Base-by-base conservation (phyloP, 1,140 invertebrate genomes). In the Zaprionus inermis region DNA sequence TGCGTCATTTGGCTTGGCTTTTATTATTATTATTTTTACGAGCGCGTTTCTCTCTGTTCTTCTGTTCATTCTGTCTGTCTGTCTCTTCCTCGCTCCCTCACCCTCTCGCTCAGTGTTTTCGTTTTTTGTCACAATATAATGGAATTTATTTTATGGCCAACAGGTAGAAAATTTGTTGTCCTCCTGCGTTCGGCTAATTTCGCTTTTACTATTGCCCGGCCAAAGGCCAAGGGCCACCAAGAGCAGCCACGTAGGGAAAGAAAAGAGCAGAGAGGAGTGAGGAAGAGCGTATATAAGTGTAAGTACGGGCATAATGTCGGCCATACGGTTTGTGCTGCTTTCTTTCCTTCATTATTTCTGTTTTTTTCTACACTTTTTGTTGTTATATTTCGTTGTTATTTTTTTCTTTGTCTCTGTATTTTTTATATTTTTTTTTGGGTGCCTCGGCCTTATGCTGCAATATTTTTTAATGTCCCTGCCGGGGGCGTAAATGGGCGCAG, bases 81-180 rank as follows among this genome's bases (percentile, higher is more conserved):
- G 32, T 20, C n/a, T 49, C 14, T 30, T 32, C 32, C 20, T 56
- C n/a, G 10, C 52, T 56, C 28, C 24, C 10, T 36, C 10, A 32
- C 20, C 30, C 34, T 32, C 3, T 28, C 7, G 2, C 11, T 56
- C 55, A 9, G 24, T 41, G 22, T 38, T 65, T 30, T 32, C 7
- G 36, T 55, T 57, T 70, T 74, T 74, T 74, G 66, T 74, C 72
- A 70, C 72, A 74, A 64, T 80, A 89, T 88, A 88, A 88, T 88
- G 84, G 84, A 89, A 88, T 88, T 88, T 88, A 88, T 88, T 88
- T 88, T 89, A 88, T 76, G 84, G 84, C 84, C 85, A 89, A 88
- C 84, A 88, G 84, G 84, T 88, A 88, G 78, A 88, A 88, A 78
- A 84, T 84, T 89, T 88, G 68, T 78, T 80, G 80, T 89, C 78